Evolutionary conservation across 2,113 vertebrate species (phyloP).

Genomic region (Spea multiplicata): DNA sequence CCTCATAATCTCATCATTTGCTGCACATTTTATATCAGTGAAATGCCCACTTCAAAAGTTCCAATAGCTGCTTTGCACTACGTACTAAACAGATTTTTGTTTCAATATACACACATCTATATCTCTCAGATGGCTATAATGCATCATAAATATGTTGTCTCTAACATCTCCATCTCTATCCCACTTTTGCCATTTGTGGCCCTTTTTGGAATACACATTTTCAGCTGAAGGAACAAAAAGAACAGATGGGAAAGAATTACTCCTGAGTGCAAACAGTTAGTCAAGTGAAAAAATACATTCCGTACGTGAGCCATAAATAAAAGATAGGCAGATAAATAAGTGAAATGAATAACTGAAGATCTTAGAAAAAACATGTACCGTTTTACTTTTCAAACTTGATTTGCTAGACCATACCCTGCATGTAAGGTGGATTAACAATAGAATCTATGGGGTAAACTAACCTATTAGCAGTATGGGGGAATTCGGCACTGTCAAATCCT

Average conservation of each 20-base stretch:
- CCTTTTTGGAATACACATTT: constrained; percentile 24
- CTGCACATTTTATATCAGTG: no score
- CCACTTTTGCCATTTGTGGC: constrained; percentile 12
- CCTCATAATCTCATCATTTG: no score
- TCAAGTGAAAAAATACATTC: constrained; percentile 12
- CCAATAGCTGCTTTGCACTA: no score
- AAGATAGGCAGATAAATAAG: constrained; percentile 17
- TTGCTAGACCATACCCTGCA: background rate
- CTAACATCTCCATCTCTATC: background rate
- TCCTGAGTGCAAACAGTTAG: constrained; percentile 30
- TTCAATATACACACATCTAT: no score
- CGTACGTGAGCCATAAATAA: constrained; percentile 23
- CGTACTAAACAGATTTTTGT: no score
- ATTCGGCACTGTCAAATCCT: no score
- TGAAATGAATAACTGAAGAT: background rate
- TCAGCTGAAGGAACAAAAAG: background rate
- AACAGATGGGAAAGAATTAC: constrained; percentile 36
- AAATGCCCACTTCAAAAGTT: no score
- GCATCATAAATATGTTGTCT: no score
- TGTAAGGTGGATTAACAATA: no score
- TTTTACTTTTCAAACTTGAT: background rate
- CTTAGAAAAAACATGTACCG: background rate
- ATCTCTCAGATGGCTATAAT: no score
- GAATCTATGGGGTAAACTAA: no score
- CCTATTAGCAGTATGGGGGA: no score